These are phyloP conservation scores for Montipora foliosa DNA, from an alignment of 64 coral and sea anemone species.

Conservation along the genomic window DNA sequence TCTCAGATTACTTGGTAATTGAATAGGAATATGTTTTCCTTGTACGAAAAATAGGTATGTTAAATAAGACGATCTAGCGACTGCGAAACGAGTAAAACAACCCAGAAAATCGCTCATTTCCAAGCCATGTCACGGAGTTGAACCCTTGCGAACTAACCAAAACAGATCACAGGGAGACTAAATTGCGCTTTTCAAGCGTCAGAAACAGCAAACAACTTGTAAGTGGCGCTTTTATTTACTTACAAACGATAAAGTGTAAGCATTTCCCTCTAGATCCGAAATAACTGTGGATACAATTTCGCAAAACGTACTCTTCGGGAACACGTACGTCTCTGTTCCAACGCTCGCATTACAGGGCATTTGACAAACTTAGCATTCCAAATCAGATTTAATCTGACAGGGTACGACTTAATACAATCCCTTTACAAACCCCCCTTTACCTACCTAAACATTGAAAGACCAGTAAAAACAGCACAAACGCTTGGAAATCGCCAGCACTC, in stretches of 20 bases:
- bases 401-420: slow-evolving; percentile 40
- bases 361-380: slow-evolving; percentile 52
- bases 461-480: slow-evolving; percentile 23
- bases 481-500: slow-evolving; percentile 24
- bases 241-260: background rate
- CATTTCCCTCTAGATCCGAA: background rate
- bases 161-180: slow-evolving; percentile 33
- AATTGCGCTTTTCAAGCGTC: background rate
- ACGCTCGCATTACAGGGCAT: slow-evolving; percentile 28
- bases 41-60: background rate
- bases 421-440: slow-evolving; percentile 32
- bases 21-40: slow-evolving; percentile 1
- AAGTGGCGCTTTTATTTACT: background rate
- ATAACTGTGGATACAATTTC: slow-evolving; percentile 1
- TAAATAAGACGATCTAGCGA: slow-evolving; percentile 25
- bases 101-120: background rate
- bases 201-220: slow-evolving; percentile 5
- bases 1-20: slow-evolving; percentile 13
- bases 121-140: slow-evolving; percentile 28
- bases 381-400: slow-evolving; percentile 65
- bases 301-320: background rate
- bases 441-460: slow-evolving; percentile 40
- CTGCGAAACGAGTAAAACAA: slow-evolving; percentile 45
- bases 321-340: background rate
- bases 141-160: background rate